These are phyloP conservation scores for Plagiodera versicolora DNA, from an alignment of 2,888 invertebrate species.

Conservation along the genomic window DNA sequence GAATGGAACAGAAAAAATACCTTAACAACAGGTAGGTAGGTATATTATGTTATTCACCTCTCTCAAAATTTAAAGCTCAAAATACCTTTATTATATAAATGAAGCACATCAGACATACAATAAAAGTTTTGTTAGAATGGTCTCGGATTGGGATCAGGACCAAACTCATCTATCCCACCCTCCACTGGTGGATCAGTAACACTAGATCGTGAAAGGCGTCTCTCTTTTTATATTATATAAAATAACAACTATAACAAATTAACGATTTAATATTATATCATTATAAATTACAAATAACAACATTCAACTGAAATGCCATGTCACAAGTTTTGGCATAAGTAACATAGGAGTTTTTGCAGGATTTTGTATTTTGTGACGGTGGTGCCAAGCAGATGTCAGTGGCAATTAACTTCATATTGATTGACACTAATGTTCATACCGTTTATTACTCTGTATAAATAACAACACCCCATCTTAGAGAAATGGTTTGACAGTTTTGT, in stretches of 20 bases:
- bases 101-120: conserved; percentile 53
- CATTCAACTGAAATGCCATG: conserved; percentile 53
- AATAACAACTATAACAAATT: conserved; percentile 56
- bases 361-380: conserved; percentile 31
- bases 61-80: conserved; percentile 54
- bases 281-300: conserved; percentile 55
- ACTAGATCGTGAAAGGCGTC: conserved; percentile 33
- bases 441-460: conserved; percentile 24
- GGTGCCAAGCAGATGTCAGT: conserved; percentile 29
- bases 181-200: conserved; percentile 40
- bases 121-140: conserved; percentile 46
- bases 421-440: conserved; percentile 28
- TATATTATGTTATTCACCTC: conserved; percentile 49
- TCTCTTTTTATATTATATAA: conserved; percentile 47
- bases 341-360: conserved; percentile 35
- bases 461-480: conserved; percentile 46
- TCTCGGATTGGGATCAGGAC: conserved; percentile 48
- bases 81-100: conserved; percentile 52
- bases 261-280: conserved; percentile 54
- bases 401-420: conserved; percentile 25
- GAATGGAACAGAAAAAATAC: conserved; percentile 51
- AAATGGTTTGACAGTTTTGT: conserved; percentile 27
- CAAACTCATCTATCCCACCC: conserved; percentile 51
- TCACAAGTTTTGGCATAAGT: conserved; percentile 48
- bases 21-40: conserved; percentile 46